phyloP scores from a whole-genome alignment of 2,888 invertebrate genomes.

The Chrysotoxum bicinctum region DNA sequence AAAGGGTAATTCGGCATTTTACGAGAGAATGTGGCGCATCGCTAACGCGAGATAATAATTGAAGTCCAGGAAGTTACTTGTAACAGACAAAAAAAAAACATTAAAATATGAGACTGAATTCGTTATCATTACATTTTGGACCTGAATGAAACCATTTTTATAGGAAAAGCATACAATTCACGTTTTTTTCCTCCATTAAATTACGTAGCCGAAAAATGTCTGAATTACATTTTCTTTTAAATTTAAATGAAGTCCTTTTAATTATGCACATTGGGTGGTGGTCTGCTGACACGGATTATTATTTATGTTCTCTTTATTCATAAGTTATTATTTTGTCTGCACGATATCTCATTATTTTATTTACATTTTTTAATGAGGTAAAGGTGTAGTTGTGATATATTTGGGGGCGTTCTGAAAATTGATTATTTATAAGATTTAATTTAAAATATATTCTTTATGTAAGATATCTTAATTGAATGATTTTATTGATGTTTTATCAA shows the following conservation, averaged over 20 bases:
- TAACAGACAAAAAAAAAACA: neutral
- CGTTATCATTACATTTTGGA: slow-evolving; percentile 27
- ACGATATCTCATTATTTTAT: neutral
- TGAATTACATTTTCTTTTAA: neutral
- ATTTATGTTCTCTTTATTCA: slow-evolving; percentile 11
- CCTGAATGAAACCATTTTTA: slow-evolving; percentile 18
- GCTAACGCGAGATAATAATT: slow-evolving; percentile 58
- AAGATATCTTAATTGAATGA: too few species aligned
- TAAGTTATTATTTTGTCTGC: neutral
- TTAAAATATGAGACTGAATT: slow-evolving; percentile 16
- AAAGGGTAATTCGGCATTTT: slow-evolving; percentile 51
- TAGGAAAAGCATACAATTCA: neutral
- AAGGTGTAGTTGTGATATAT: neutral
- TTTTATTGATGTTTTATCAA: too few species aligned
- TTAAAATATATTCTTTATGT: too few species aligned
- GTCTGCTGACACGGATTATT: neutral
- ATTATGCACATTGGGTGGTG: slow-evolving; percentile 26
- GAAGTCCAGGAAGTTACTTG: neutral
- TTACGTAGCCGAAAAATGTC: neutral
- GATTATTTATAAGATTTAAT: too few species aligned
- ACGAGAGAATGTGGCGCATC: slow-evolving; percentile 26
- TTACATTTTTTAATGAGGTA: neutral
- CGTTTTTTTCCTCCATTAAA: slow-evolving; percentile 30
- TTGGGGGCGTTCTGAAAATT: too few species aligned
- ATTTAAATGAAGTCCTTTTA: slow-evolving; percentile 29